phyloP scores from a whole-genome alignment of 2,888 invertebrate species.

The Cotesia congregata region DNA sequence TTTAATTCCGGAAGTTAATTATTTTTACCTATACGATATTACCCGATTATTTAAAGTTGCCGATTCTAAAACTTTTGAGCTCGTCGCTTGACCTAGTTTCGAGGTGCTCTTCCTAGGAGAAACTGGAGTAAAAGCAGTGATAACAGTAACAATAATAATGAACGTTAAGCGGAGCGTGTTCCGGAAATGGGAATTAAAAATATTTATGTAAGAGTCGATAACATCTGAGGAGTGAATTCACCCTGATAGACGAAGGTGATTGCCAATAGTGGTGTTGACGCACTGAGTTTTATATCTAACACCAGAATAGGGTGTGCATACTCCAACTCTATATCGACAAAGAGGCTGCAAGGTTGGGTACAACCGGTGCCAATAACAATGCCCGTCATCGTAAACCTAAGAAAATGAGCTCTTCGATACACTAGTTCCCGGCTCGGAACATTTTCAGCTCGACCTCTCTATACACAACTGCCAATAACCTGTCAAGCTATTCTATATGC shows the following conservation, averaged over 20 bases:
- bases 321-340: slow-evolving; percentile 8
- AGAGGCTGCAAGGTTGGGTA: slow-evolving; percentile 15
- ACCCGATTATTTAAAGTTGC: background rate
- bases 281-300: background rate
- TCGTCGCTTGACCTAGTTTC: background rate
- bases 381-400: slow-evolving; percentile 61
- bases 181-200: no score
- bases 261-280: background rate
- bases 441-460: slow-evolving; percentile 55
- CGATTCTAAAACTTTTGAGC: background rate
- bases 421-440: slow-evolving; percentile 46
- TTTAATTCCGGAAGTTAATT: background rate
- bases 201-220: background rate
- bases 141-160: background rate
- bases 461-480: slow-evolving; percentile 59
- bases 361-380: slow-evolving; percentile 59
- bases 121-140: background rate
- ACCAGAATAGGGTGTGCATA: slow-evolving; percentile 8
- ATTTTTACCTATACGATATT: background rate
- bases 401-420: slow-evolving; percentile 60
- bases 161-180: no score
- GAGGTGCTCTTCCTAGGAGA: no score
- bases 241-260: background rate
- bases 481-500: slow-evolving; percentile 50
- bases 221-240: background rate